Evolutionary conservation across 2,888 invertebrate species (phyloP), one percentile per base, ranked within the genome.

Genomic region (Neoascia interrupta): DNA sequence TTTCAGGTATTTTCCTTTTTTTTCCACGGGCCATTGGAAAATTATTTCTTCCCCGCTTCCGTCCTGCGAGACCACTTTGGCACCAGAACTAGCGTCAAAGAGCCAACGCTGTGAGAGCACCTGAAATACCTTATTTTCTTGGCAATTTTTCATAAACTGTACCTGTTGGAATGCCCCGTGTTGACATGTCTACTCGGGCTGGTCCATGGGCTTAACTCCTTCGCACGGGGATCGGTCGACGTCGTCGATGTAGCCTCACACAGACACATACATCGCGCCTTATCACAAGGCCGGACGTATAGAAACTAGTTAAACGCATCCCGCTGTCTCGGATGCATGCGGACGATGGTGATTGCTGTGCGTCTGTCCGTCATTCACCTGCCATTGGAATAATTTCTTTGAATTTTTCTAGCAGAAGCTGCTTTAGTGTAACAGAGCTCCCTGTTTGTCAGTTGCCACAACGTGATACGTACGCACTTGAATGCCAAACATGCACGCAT

Each of bases 101-200:
- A n/a, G 34, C 45, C 53, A 51, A 36, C 54, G 37, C 68, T 53
- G 54, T 61, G 73, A 56, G 53, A 43, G 79, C 79, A 79, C 73
- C 79, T 73, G 73, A 68, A 80, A 74, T 80, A 74, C 80, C 80
- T 80, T 80, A 74, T 79, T 73, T 56, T 68, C 73, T 73, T 79
- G 66, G 79, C 73, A 73, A 79, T 79, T 79, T 79, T 79, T 79
- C 79, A 79, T 66, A 80, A 68, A 53, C 68, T 54, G 73, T 80
- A 80, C 74, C 80, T 74, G 68, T 63, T 68, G 80, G 74, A 69
- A 80, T 80, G 74, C 69, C 68, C 68, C 16, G n/a, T 43, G 49
- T 28, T 74, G 68, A 80, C 64, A 66, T 69, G 69, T 51, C 74
- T 63, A 6, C 31, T 26, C 26, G 3, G n/a, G 68, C 69, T 74